phyloP scores from a whole-genome alignment of 2,797 vertebrate genomes.

The Sandelia bainsii region DNA sequence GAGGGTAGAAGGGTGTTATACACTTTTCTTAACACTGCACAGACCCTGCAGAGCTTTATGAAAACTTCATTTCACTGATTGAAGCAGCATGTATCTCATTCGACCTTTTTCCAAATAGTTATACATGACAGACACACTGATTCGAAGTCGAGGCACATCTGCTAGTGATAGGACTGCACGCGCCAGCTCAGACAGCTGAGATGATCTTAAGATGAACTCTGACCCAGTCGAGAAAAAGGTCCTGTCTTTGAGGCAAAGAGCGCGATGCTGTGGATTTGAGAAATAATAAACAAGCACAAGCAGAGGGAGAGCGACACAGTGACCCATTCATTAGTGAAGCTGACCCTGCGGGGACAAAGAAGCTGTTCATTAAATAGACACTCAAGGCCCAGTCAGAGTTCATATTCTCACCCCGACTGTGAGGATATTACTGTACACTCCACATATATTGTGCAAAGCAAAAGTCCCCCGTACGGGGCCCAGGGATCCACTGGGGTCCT shows the following conservation, averaged over 20 bases:
- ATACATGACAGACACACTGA: slow-evolving; percentile 6
- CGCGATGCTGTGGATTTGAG: slow-evolving; percentile 44
- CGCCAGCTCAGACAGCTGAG: slow-evolving; percentile 45
- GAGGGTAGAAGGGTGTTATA: not conserved
- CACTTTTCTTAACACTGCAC: not conserved
- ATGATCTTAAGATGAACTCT: slow-evolving; percentile 52
- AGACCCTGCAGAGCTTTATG: slow-evolving; percentile 1
- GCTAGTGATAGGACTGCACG: not conserved
- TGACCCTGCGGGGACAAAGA: slow-evolving; percentile 65
- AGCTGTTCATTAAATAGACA: slow-evolving; percentile 75
- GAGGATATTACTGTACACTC: slow-evolving; percentile 46
- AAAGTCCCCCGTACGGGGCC: slow-evolving; percentile 1
- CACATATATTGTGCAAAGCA: slow-evolving; percentile 32
- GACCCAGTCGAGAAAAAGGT: slow-evolving; percentile 27
- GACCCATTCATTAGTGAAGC: slow-evolving; percentile 69
- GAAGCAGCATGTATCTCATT: slow-evolving; percentile 6
- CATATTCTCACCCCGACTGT: slow-evolving; percentile 45
- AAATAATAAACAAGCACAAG: slow-evolving; percentile 63
- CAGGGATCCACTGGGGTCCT: slow-evolving; percentile 8
- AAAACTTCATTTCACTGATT: slow-evolving; percentile 24
- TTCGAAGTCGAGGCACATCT: slow-evolving; percentile 18
- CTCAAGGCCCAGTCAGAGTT: slow-evolving; percentile 65
- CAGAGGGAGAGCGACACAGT: slow-evolving; percentile 23
- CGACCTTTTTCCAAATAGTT: not conserved
- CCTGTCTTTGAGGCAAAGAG: slow-evolving; percentile 1